Conservation (phyloP, 2,113 vertebrate genomes). For the Noturus placidus region DNA sequence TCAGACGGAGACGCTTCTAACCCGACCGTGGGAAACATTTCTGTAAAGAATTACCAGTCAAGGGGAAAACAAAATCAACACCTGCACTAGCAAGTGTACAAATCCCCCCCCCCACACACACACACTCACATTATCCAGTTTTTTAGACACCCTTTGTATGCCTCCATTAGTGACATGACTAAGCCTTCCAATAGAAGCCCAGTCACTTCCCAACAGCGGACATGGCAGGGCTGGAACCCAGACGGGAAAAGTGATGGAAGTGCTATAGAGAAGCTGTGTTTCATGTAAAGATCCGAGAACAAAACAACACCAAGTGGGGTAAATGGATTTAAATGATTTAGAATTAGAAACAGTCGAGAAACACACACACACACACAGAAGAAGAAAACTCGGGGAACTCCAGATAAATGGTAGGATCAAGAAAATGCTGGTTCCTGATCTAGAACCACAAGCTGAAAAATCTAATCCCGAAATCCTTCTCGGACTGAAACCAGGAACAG, state of each 20-base stretch:
- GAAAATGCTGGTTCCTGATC: background rate
- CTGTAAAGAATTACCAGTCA: background rate
- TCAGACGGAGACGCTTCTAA: background rate
- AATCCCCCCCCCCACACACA: background rate
- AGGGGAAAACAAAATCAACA: background rate
- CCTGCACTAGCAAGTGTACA: background rate
- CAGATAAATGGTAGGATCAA: background rate
- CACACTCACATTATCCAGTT: background rate
- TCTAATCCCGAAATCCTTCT: background rate
- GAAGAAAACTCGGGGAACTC: background rate
- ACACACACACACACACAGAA: background rate
- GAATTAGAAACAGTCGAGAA: too few relatives aligned
- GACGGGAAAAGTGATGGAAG: background rate
- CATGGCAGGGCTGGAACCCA: background rate
- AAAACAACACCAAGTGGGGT: background rate
- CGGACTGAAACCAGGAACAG: background rate
- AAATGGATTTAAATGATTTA: background rate
- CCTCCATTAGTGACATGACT: constrained; percentile 16
- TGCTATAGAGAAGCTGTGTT: background rate
- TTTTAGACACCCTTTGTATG: background rate
- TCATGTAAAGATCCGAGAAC: background rate
- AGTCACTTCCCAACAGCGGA: constrained; percentile 34
- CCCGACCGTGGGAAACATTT: background rate
- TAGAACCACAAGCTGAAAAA: background rate
- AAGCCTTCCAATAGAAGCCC: background rate